Percentiles rank a stretch among this genome's conserved stretches.
These are phyloP conservation scores for Parapsyche elsis DNA, from an alignment of 1,140 invertebrate species.

Conservation along the genomic window DNA sequence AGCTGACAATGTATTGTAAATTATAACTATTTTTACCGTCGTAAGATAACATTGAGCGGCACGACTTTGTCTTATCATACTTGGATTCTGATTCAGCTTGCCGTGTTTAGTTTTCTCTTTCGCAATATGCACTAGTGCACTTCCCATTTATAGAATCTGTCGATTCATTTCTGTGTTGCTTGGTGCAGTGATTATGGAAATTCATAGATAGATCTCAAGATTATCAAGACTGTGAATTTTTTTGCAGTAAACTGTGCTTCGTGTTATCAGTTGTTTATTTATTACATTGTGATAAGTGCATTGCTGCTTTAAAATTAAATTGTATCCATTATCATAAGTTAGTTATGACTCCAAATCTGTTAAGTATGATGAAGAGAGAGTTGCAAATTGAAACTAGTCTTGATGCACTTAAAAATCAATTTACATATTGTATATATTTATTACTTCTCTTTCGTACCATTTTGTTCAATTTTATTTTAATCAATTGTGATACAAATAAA, in stretches of 20 bases:
- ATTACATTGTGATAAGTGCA: not conserved
- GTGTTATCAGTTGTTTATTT: not conserved
- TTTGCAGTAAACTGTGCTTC: not conserved
- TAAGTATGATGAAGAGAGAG: not conserved
- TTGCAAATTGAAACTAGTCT: slow-evolving; percentile 5
- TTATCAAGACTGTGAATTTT: slow-evolving; percentile 1
- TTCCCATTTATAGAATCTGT: not conserved
- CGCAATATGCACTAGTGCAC: slow-evolving; percentile 2
- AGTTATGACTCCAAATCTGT: slow-evolving; percentile 13
- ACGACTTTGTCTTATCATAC: too few species aligned
- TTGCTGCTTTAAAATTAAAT: slow-evolving; percentile 14
- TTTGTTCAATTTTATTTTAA: too few species aligned
- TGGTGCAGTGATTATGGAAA: not conserved
- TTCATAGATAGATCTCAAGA: not conserved
- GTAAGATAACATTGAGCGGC: too few species aligned
- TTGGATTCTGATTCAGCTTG: too few species aligned
- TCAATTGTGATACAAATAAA: too few species aligned
- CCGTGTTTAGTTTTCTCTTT: not conserved
- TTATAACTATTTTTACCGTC: too few species aligned
- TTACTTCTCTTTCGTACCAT: too few species aligned
- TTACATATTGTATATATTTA: too few species aligned
- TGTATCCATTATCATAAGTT: slow-evolving; percentile 21
- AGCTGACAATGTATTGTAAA: too few species aligned
- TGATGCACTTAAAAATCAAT: not conserved
- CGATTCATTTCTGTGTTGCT: not conserved